Conservation (phyloP, 2,888 invertebrate genomes). For the Linyphia triangularis region DNA sequence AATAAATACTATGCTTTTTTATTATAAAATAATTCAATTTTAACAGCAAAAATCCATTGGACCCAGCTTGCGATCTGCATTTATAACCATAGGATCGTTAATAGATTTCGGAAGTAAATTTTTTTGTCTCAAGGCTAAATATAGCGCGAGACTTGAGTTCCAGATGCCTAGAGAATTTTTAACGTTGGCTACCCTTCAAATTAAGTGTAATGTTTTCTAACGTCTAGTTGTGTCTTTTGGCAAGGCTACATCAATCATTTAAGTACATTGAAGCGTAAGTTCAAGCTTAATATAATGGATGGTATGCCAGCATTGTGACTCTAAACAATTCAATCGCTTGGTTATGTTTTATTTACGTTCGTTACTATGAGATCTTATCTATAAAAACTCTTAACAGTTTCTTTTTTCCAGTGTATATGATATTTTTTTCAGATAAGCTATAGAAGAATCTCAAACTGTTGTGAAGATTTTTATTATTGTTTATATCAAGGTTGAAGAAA, state of each 20-base stretch:
- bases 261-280: not conserved
- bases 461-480: too few relatives aligned
- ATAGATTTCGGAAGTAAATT: not conserved
- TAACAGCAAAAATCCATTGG: too few relatives aligned
- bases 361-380: not conserved
- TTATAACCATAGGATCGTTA: not conserved
- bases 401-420: too few relatives aligned
- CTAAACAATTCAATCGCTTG: not conserved
- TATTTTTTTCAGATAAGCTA: too few relatives aligned
- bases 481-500: too few relatives aligned
- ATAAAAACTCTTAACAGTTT: too few relatives aligned
- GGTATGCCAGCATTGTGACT: not conserved
- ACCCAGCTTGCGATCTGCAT: too few relatives aligned
- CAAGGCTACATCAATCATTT: slow-evolving; percentile 4
- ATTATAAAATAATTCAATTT: too few relatives aligned
- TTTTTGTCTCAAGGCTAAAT: slow-evolving; percentile 1
- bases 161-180: not conserved
- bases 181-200: slow-evolving; percentile 15
- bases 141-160: not conserved
- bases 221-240: not conserved
- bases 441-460: too few relatives aligned
- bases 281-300: not conserved
- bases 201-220: not conserved
- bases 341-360: not conserved
- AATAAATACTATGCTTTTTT: too few relatives aligned